Base-by-base conservation (phyloP, 2,797 vertebrate species). In the Sciurus vulgaris region DNA sequence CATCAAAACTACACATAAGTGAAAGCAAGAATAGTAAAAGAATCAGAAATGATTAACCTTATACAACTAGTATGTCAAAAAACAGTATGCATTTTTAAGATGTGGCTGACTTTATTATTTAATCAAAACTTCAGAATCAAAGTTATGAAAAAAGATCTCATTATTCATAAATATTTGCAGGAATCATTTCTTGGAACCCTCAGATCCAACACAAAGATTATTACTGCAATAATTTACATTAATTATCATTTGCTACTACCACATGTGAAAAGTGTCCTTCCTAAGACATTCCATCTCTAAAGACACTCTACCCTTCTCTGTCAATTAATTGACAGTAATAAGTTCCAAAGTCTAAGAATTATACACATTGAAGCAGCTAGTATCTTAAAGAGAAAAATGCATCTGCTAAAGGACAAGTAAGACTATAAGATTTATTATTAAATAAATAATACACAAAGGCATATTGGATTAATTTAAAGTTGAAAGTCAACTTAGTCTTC, bases 401-500 rank as follows among this genome's bases (percentile, higher is more conserved):
- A 5, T 73, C 47, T 76, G 11, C 17, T 44, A n/a, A 0, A 4
- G 5, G 59, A 24, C 14, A 41, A 13, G 82, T 24, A 38, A 54
- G 70, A 3, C 49, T 28, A 33, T 33, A 54, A 14, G 3, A n/a
- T 47, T 74, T 91, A 1, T 91, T 26, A 7, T 14, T 74, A 41
- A 49, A 81, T 38, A 38, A 38, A 38, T 38, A 38, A 38, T 38
- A 61, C 11, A 91, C 3, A 17, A 35, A 72, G 35, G 12, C 0
- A 38, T 65, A 26, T 26, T 76, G 14, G 8, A 20, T 85, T 89
- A 89, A 56, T 91, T 91, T 13, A 85, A 88, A 95, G 51, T 30
- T 90, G 18, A 35, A 38, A 56, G 44, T 38, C 56, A 3, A 74
- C 15, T 7, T 41, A 83, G 35, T 5, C 9, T 61, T 87, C 14